Base-by-base conservation (phyloP, 2,113 vertebrate species). In the Haemorhous mexicanus region DNA sequence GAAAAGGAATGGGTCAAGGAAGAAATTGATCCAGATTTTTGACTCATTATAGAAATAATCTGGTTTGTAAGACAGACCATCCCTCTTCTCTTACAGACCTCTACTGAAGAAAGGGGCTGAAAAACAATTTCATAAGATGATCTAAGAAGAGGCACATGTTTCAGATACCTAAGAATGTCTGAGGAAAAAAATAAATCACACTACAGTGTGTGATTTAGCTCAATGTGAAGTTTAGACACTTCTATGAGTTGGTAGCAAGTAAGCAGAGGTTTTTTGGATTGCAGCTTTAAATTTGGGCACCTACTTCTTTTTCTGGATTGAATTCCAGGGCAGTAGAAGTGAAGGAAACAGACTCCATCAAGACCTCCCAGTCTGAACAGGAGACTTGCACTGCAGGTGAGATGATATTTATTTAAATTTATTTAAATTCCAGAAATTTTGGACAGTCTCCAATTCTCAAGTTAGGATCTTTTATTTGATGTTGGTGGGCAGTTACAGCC, bases 281-380 rank as follows among this genome's bases (percentile, higher is more conserved):
- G 10, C 41, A 79, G 13, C 63, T 91, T 93, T 75, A 67, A 67
- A 63, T 87, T 44, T 88, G 49, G n/a, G 32, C 22, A 69, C 30
- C 47, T 47, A 30, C 3, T 52, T 90, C 26, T 83, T 93, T 75
- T 82, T 79, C 66, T 84, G 41, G 35, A 47, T 73, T 83, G 50
- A 90, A 80, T 94, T 83, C 28, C 53, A 83, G 87, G 33, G 26
- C 30, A 67, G 64, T 72, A 35, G 21, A 8, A 70, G 63, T 41
- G 13, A 77, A 84, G 67, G 59, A 93, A 74, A 52, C 30, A 83
- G 32, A 77, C 3, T 90, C 17, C 19, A 44, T 77, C 50, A 73
- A 74, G 92, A 95, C 92, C 93, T 96, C 94, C 87, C 74, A 76
- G 58, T 62, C 53, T 89, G 93, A 94, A 72, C 16, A 81, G 66